Percentiles rank a stretch among this genome's conserved stretches.
Evolutionary conservation across 2,888 invertebrate genomes (phyloP).

Genomic region (Digitonthophagus gazella): DNA sequence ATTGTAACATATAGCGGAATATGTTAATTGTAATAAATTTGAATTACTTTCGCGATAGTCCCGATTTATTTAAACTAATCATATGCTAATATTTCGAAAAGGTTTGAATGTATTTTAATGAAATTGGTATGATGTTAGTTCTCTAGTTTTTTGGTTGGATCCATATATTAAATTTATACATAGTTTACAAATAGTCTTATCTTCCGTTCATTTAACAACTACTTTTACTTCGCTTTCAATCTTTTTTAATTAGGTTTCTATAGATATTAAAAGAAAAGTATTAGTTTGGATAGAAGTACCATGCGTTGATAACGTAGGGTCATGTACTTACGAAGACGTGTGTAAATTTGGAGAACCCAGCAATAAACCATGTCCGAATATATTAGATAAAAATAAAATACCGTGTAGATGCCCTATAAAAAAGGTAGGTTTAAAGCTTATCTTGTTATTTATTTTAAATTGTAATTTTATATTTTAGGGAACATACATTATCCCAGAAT

Average conservation of each 20-base stretch:
- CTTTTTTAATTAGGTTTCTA: slow-evolving; percentile 32
- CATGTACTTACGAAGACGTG: slow-evolving; percentile 37
- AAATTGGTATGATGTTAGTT: too few relatives aligned
- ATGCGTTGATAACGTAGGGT: slow-evolving; percentile 37
- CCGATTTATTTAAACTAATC: too few relatives aligned
- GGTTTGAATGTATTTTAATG: too few relatives aligned
- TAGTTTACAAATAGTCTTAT: too few relatives aligned
- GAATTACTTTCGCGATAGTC: too few relatives aligned
- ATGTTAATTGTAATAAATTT: too few relatives aligned
- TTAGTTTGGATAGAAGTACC: slow-evolving; percentile 37
- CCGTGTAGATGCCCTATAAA: slow-evolving; percentile 40
- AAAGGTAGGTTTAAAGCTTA: slow-evolving; percentile 29
- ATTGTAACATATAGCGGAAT: too few relatives aligned
- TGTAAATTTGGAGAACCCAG: slow-evolving; percentile 35
- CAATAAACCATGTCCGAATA: slow-evolving; percentile 33
- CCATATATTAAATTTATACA: too few relatives aligned
- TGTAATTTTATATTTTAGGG: slow-evolving; percentile 33
- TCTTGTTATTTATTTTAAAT: slow-evolving; percentile 2
- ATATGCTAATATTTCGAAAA: too few relatives aligned
- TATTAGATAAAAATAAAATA: slow-evolving; percentile 33
- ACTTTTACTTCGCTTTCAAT: too few relatives aligned
- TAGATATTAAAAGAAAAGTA: slow-evolving; percentile 32
- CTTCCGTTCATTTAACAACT: too few relatives aligned
- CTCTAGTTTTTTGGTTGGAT: too few relatives aligned
- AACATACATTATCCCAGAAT: slow-evolving; percentile 35